These are phyloP conservation scores for Patella pellucida DNA, from an alignment of 2,888 invertebrate genomes.

Conservation along the genomic window DNA sequence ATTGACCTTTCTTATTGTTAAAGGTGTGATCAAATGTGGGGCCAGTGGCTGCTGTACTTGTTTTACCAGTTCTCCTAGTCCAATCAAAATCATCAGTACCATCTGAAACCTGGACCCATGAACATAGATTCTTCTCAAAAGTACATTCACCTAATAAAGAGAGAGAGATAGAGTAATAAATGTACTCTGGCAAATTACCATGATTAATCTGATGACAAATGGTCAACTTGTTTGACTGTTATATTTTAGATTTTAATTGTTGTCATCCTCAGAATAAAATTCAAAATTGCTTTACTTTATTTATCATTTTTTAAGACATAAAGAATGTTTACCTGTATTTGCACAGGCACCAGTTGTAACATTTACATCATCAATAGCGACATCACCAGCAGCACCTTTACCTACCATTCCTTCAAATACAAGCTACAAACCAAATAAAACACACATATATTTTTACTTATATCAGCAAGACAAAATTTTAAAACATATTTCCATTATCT, in stretches of 20 bases:
- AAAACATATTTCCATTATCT: background rate
- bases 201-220: too few species aligned
- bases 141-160: constrained; percentile 46
- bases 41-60: constrained; percentile 48
- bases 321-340: constrained; percentile 35
- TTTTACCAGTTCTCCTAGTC: constrained; percentile 45
- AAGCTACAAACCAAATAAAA: constrained; percentile 44
- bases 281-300: too few species aligned
- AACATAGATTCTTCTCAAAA: constrained; percentile 53
- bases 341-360: constrained; percentile 49
- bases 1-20: constrained; percentile 42
- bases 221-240: too few species aligned
- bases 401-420: constrained; percentile 63
- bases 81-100: constrained; percentile 62
- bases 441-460: constrained; percentile 6
- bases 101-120: constrained; percentile 51
- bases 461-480: background rate
- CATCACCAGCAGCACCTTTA: constrained; percentile 56
- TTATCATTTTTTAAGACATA: background rate
- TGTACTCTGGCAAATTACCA: too few species aligned
- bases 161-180: background rate
- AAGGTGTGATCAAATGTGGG: constrained; percentile 61
- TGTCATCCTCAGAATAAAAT: too few species aligned
- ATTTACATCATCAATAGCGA: constrained; percentile 64
- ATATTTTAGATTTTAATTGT: too few species aligned